A percentile compares a stretch with the other conserved stretches of the same genome.
Conservation (phyloP, 35 echinoderm and acorn worm genomes). For the Hemicentrotus pulcherrimus region DNA sequence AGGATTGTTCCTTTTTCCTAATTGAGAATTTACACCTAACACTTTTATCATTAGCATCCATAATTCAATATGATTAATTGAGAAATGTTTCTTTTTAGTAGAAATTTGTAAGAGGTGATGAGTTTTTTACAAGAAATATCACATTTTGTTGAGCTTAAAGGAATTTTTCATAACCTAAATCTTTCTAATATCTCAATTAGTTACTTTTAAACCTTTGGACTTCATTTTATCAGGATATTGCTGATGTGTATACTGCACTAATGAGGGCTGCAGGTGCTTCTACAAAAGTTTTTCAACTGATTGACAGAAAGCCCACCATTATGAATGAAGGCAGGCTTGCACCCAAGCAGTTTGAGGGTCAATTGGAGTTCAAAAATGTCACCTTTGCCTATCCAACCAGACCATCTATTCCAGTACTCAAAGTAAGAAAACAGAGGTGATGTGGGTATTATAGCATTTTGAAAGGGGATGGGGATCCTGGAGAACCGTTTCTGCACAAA, state of each 20-base stretch:
- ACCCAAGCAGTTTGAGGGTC: slow-evolving; percentile 70
- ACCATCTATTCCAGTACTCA: slow-evolving; percentile 64
- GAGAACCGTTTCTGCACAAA: too few relatives aligned
- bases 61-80: too few relatives aligned
- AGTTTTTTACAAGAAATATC: too few relatives aligned
- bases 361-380: slow-evolving; percentile 83
- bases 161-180: too few relatives aligned
- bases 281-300: slow-evolving; percentile 82
- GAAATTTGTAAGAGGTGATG: too few relatives aligned
- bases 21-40: too few relatives aligned
- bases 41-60: too few relatives aligned
- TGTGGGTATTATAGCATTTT: not conserved
- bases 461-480: too few relatives aligned
- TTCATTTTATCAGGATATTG: slow-evolving; percentile 59
- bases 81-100: too few relatives aligned
- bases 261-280: slow-evolving; percentile 92
- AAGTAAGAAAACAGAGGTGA: slow-evolving; percentile 50
- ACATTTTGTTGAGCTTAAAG: too few relatives aligned
- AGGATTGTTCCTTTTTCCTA: not conserved
- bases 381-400: slow-evolving; percentile 83
- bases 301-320: slow-evolving; percentile 73
- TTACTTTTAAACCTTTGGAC: too few relatives aligned
- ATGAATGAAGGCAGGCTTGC: slow-evolving; percentile 60
- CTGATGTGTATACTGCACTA: slow-evolving; percentile 70
- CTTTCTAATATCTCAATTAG: too few relatives aligned